These are phyloP conservation scores for Platichthys flesus DNA, from an alignment of 2,113 vertebrate genomes.

Conservation along the genomic window DNA sequence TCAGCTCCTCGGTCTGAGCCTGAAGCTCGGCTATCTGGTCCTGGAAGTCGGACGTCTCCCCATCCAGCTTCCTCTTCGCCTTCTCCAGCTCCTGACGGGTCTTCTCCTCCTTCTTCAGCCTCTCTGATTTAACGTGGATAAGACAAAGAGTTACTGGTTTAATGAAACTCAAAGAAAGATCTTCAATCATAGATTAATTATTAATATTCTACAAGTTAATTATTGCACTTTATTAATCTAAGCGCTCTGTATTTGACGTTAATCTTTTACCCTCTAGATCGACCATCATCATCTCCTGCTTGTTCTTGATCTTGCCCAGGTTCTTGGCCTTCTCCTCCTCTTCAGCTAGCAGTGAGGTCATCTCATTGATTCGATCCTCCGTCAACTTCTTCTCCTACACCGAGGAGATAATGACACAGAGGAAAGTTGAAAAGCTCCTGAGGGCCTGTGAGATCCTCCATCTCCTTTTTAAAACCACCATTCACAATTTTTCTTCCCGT, in stretches of 20 bases:
- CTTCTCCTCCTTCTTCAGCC: conserved; percentile 98
- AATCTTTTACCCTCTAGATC: conserved; percentile 91
- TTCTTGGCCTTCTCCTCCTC: conserved; percentile 99
- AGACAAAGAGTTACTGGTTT: not conserved
- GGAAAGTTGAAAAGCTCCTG: not conserved
- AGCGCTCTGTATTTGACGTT: not conserved
- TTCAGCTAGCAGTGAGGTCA: conserved; percentile 90
- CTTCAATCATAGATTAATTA: not conserved
- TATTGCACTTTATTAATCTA: too few species aligned
- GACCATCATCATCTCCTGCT: conserved; percentile 98
- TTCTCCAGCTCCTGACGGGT: conserved; percentile 97
- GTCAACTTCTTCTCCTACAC: conserved; percentile 94
- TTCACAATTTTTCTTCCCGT: not conserved
- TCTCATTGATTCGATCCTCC: conserved; percentile 93
- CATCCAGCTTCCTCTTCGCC: conserved; percentile 96
- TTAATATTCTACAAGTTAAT: too few species aligned
- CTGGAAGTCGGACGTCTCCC: conserved; percentile 93
- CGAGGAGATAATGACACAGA: not conserved
- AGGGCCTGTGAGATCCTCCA: too few species aligned
- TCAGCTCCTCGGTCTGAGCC: conserved; percentile 93
- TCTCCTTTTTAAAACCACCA: too few species aligned
- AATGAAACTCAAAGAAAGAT: not conserved
- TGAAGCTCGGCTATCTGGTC: conserved; percentile 97
- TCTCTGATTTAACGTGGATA: conserved; percentile 79
- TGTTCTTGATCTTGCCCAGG: conserved; percentile 94